Conservation (phyloP, 2,797 vertebrate genomes). For the Halcyon leucocephala region DNA sequence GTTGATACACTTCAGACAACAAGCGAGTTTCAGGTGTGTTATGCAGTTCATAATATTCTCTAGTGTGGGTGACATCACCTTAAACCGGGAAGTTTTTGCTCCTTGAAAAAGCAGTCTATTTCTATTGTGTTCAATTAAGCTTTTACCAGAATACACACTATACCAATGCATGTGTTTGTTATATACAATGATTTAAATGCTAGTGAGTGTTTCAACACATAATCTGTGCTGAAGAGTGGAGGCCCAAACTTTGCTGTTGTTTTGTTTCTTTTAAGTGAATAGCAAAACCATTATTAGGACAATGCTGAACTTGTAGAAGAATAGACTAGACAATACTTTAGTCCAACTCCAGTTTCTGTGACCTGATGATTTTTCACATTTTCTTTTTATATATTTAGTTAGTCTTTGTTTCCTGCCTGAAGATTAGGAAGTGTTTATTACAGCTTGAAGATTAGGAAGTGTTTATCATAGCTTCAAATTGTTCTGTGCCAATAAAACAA, state of each 20-base stretch:
- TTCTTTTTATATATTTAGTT: neutral
- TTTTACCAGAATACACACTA: neutral
- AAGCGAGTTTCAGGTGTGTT: neutral
- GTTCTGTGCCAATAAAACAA: neutral
- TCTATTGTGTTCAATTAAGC: neutral
- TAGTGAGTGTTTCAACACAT: neutral
- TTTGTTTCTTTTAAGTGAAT: neutral
- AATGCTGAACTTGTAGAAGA: neutral
- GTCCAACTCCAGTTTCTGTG: neutral
- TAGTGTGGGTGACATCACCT: neutral
- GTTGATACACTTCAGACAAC: neutral
- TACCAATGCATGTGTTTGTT: neutral
- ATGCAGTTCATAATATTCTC: neutral
- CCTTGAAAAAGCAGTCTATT: neutral
- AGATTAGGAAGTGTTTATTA: neutral
- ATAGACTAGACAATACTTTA: neutral
- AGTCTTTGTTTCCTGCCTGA: neutral
- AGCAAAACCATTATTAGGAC: neutral
- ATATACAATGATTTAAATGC: neutral
- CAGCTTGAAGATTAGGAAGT: neutral
- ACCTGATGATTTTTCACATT: neutral
- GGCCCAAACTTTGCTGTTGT: neutral
- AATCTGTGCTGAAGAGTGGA: neutral
- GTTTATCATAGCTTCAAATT: neutral
- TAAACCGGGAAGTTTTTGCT: neutral